These are phyloP conservation scores for Channa argus DNA, from an alignment of 2,113 vertebrate species.

Conservation along the genomic window DNA sequence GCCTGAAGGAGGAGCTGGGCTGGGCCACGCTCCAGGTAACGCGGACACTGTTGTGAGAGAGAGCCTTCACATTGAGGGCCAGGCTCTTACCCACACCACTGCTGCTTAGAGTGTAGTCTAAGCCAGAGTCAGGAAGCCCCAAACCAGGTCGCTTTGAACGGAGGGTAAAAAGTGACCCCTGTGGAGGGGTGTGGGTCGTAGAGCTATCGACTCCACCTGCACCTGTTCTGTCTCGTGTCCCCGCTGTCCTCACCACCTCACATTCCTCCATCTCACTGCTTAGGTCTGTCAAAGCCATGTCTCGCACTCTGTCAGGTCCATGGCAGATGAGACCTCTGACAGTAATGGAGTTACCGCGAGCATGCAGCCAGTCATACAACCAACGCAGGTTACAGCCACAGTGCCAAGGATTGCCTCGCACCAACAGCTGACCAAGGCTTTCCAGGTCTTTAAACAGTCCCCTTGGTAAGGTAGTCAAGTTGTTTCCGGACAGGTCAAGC, in stretches of 20 bases:
- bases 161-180: conserved; percentile 91
- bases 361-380: conserved; percentile 92
- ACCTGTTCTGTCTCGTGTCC: conserved; percentile 62
- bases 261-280: conserved; percentile 92
- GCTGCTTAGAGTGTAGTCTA: conserved; percentile 90
- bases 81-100: conserved; percentile 88
- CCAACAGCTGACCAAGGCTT: conserved; percentile 87
- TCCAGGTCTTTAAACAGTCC: conserved; percentile 93
- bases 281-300: conserved; percentile 90
- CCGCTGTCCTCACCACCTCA: conserved; percentile 81
- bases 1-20: conserved; percentile 88
- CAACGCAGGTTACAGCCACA: conserved; percentile 95
- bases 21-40: conserved; percentile 90
- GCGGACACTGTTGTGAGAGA: conserved; percentile 89
- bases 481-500: conserved; percentile 94
- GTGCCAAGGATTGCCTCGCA: conserved; percentile 95
- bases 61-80: conserved; percentile 89
- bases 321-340: conserved; percentile 93
- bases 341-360: conserved; percentile 87
- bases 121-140: conserved; percentile 86
- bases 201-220: conserved; percentile 76
- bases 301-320: conserved; percentile 89
- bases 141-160: conserved; percentile 89
- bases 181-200: conserved; percentile 88
- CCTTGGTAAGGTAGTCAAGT: conserved; percentile 91